Percentiles rank a stretch among this genome's conserved stretches.
phyloP scores from a whole-genome alignment of 2,888 invertebrate species.

The Diarsia mendica region DNA sequence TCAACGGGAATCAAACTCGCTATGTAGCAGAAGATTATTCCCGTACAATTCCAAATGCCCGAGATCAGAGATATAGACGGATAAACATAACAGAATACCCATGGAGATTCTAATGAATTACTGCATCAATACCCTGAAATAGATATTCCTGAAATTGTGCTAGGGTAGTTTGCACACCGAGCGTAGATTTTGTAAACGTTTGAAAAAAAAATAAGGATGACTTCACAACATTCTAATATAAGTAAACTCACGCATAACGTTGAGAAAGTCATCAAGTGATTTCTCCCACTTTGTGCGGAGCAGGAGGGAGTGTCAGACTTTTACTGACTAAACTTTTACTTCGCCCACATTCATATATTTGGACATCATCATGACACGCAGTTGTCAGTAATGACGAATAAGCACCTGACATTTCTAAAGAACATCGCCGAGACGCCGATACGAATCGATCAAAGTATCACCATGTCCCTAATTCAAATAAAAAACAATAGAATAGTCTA shows the following conservation, averaged over 20 bases:
- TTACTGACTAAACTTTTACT: too few species aligned
- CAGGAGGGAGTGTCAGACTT: too few species aligned
- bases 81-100: neutral
- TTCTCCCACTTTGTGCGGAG: too few species aligned
- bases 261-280: too few species aligned
- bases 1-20: conserved; percentile 7
- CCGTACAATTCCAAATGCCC: neutral
- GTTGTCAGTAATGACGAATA: neutral
- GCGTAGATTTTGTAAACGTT: too few species aligned
- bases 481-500: conserved; percentile 2
- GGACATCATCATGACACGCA: too few species aligned
- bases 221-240: too few species aligned
- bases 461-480: neutral
- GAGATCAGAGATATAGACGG: neutral
- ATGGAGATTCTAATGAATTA: neutral
- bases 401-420: neutral
- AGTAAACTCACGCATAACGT: too few species aligned
- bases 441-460: neutral
- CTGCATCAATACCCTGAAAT: neutral
- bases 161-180: neutral
- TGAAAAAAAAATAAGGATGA: too few species aligned
- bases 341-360: too few species aligned
- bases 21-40: neutral
- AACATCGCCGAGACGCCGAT: neutral
- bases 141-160: neutral